These are phyloP conservation scores for Excalfactoria chinensis DNA, from an alignment of 2,113 vertebrate species.

Conservation along the genomic window DNA sequence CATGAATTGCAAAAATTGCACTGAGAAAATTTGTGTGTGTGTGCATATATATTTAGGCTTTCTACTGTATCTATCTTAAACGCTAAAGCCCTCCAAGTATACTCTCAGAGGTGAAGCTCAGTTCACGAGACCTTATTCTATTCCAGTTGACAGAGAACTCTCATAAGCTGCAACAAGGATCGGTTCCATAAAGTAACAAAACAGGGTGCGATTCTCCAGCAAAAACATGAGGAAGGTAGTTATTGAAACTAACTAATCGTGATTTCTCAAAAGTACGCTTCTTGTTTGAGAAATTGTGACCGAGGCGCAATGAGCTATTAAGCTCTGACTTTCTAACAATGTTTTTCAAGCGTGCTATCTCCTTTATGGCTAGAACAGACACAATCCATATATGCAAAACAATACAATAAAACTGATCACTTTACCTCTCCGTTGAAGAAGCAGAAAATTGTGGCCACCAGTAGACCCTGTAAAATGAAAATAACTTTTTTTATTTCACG, in stretches of 20 bases:
- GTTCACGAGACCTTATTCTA: not conserved
- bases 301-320: fast-evolving
- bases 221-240: not conserved
- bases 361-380: not conserved
- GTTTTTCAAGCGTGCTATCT: not conserved
- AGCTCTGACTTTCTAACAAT: not conserved
- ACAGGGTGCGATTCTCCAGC: not conserved
- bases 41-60: not conserved
- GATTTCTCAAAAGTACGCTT: not conserved
- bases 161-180: not conserved
- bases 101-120: not conserved
- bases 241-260: not conserved
- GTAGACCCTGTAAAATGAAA: conserved; percentile 85
- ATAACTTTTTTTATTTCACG: not conserved
- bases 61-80: not conserved
- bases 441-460: conserved; percentile 98
- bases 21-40: not conserved
- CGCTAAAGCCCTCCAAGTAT: not conserved
- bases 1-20: not conserved
- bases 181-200: not conserved
- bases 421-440: conserved; percentile 98
- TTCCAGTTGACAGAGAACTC: not conserved
- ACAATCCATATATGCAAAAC: not conserved
- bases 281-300: not conserved
- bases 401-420: not conserved